Base-by-base conservation (phyloP, 2,888 invertebrate species). In the Acronicta aceris region DNA sequence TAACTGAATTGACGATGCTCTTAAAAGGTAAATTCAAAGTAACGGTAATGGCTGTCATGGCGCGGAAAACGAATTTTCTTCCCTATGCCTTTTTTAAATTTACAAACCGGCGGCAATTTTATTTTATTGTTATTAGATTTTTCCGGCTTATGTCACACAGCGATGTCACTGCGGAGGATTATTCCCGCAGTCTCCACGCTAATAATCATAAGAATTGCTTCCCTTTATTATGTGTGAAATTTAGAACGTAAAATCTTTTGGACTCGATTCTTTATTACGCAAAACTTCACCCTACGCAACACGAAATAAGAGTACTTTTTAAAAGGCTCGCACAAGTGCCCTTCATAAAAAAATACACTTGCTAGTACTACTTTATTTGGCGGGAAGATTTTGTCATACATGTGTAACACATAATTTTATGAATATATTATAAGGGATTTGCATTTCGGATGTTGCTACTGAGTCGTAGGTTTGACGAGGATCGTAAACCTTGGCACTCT, bases 101-200 rank as follows among this genome's bases (percentile, higher is more conserved):
- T 92, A 92, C 93, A 94, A 93, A 94, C 91, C 90, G 89, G 86
- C 84, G 80, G 93, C 95, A 94, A 94, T 94, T 94, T 91, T 93
- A 92, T 94, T 94, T 94, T 94, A 94, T 94, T 94, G 94, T 94
- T 94, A 94, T 94, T 93, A 94, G 93, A 94, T 93, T 94, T 93
- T 94, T 93, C 92, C 92, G 92, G 94, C 87, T 94, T 93, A 93
- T 91, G 94, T 94, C 94, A 93, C 92, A 89, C 89, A 82, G 87
- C 86, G 84, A 83, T 88, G 93, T 91, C 91, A 89, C 89, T 83
- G 90, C 85, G 82, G 86, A 88, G 93, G 94, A 93, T 94, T 94
- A 94, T 89, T 93, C 91, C 89, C 92, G 90, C 88, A 90, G 91
- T 90, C 93, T 93, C 93, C 76, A 78, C 86, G 92, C 92, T 94